A percentile compares a stretch with the other conserved stretches of the same genome.
Conservation (phyloP, 2,113 vertebrate species). For the Ammodytes marinus region DNA sequence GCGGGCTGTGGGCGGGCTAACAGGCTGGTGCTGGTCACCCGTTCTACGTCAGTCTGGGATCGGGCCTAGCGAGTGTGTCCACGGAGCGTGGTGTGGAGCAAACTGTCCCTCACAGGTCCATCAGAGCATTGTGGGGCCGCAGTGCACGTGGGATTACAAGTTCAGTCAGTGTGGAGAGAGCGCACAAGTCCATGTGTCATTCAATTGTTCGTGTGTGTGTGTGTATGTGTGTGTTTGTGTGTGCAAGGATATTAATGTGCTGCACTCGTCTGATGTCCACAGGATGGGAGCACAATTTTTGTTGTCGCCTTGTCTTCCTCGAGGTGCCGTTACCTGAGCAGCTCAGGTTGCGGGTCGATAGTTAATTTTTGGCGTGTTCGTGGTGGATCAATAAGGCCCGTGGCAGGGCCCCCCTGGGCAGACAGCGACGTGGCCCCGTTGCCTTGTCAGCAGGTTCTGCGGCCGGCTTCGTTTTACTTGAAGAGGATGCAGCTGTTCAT, state of each 20-base stretch:
- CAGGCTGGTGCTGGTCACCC: slow-evolving; percentile 73
- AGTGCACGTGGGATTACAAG: slow-evolving; percentile 4
- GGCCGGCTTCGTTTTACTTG: slow-evolving; percentile 67
- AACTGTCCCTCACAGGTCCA: slow-evolving; percentile 69
- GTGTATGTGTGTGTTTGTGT: background rate
- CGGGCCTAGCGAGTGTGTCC: slow-evolving; percentile 48
- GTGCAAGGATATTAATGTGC: background rate
- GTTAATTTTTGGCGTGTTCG: slow-evolving; percentile 83
- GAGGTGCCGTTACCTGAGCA: slow-evolving; percentile 68
- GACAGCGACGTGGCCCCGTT: slow-evolving; percentile 40
- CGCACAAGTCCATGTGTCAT: background rate
- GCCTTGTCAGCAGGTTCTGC: slow-evolving; percentile 77
- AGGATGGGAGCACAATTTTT: slow-evolving; percentile 20
- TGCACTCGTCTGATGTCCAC: slow-evolving; percentile 17
- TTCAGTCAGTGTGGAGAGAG: background rate
- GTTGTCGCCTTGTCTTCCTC: slow-evolving; percentile 30
- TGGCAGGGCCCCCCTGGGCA: slow-evolving; percentile 58
- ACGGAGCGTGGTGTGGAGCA: slow-evolving; percentile 42
- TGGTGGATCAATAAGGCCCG: slow-evolving; percentile 78
- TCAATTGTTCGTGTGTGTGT: background rate
- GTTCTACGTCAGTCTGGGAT: slow-evolving; percentile 59
- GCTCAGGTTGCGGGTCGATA: slow-evolving; percentile 81
- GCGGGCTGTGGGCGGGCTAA: slow-evolving; percentile 69
- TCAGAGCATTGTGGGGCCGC: slow-evolving; percentile 36
- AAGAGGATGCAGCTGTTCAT: slow-evolving; percentile 76